A percentile compares a stretch with the other conserved stretches of the same genome.
phyloP scores from a whole-genome alignment of 2,113 vertebrate species.

The Panurus biarmicus region DNA sequence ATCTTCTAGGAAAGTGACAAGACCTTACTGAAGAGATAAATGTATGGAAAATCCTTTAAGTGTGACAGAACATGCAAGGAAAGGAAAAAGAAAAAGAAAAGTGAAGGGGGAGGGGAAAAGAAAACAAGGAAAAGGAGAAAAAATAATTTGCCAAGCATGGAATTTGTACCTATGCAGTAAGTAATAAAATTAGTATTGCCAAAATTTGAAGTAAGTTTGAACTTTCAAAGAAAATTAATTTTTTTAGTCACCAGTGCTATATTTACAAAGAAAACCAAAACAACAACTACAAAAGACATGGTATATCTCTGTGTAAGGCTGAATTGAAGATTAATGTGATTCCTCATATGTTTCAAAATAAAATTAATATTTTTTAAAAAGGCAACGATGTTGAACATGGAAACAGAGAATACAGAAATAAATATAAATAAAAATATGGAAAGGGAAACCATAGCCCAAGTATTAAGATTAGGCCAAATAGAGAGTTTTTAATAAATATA shows the following conservation, averaged over 20 bases:
- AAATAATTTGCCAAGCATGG: background rate
- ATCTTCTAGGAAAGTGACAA: background rate
- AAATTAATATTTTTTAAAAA: background rate
- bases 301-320: background rate
- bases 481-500: background rate
- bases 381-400: background rate
- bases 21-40: background rate
- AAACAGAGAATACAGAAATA: background rate
- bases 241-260: background rate
- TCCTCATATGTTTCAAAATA: background rate
- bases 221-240: background rate
- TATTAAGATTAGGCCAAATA: background rate
- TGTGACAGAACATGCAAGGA: background rate
- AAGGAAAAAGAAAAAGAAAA: background rate
- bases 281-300: background rate
- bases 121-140: background rate
- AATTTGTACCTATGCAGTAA: background rate
- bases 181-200: background rate
- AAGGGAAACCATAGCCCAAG: background rate
- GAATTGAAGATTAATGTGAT: background rate
- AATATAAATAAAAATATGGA: background rate
- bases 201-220: background rate
- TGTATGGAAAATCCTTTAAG: background rate
- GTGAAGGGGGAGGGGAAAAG: rapidly evolving
- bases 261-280: background rate